A percentile compares a stretch with the other conserved stretches of the same genome.
These are phyloP conservation scores for Tetrax tetrax DNA, from an alignment of 2,113 vertebrate species.

Conservation along the genomic window DNA sequence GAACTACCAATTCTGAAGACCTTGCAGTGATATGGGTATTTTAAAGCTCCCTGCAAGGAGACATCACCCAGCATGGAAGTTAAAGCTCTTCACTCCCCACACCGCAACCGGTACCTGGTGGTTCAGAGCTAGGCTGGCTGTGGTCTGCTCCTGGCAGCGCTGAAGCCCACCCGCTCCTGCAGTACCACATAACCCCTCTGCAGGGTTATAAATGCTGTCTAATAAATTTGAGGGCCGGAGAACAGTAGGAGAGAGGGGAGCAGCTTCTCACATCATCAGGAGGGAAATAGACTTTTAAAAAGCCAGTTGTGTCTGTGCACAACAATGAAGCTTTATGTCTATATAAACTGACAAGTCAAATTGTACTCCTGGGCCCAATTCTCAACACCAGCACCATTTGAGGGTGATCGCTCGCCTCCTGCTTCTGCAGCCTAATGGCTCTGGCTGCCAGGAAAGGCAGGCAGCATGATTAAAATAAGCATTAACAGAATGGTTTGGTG, in stretches of 20 bases:
- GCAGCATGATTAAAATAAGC: constrained; percentile 75
- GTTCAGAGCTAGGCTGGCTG: not conserved
- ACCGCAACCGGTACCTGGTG: accelerated
- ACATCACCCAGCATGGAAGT: not conserved
- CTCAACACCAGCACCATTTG: constrained; percentile 71
- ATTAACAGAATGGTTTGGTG: constrained; percentile 71
- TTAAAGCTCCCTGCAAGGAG: not conserved
- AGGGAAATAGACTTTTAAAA: constrained; percentile 66
- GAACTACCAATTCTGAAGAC: not conserved
- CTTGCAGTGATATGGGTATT: not conserved
- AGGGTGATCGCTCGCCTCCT: constrained; percentile 51
- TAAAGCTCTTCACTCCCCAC: not conserved
- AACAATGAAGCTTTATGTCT: constrained; percentile 76
- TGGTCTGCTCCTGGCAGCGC: not conserved
- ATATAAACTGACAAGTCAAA: constrained; percentile 85
- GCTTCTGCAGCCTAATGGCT: constrained; percentile 64
- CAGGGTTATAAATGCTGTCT: not conserved
- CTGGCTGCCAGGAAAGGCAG: constrained; percentile 67
- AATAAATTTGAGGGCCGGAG: constrained; percentile 4
- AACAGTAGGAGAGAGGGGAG: constrained; percentile 46
- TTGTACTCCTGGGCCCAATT: constrained; percentile 75
- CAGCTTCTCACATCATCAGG: constrained; percentile 67
- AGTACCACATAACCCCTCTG: not conserved
- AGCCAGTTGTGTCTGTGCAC: constrained; percentile 66
- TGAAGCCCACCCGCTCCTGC: not conserved